A percentile compares a stretch with the other conserved stretches of the same genome.
These are phyloP conservation scores for Theristicus caerulescens DNA, from an alignment of 2,113 vertebrate genomes.

Conservation along the genomic window DNA sequence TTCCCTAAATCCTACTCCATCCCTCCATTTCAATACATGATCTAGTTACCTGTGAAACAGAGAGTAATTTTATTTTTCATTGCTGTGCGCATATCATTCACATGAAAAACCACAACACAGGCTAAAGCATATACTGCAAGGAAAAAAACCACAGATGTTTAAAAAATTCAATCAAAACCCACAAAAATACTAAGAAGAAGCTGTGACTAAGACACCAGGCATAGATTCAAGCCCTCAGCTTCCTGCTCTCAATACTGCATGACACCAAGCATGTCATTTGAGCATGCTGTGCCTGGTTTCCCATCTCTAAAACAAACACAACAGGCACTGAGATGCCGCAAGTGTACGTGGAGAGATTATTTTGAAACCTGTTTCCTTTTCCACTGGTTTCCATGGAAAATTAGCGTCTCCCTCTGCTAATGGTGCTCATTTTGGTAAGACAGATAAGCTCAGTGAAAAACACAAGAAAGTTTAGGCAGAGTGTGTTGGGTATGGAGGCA, in stretches of 20 bases:
- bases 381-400: conserved; percentile 34
- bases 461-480: neutral
- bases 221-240: neutral
- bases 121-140: neutral
- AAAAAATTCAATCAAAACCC: neutral
- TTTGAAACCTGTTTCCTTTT: neutral
- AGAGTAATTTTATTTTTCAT: neutral
- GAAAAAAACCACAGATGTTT: neutral
- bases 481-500: fast-evolving
- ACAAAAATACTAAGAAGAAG: neutral
- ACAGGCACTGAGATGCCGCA: neutral
- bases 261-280: neutral
- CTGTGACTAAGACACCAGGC: neutral
- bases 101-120: neutral
- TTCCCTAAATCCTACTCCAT: neutral
- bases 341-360: neutral
- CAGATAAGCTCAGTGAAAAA: neutral
- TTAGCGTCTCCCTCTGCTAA: neutral
- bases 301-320: neutral
- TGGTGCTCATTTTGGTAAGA: neutral
- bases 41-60: neutral
- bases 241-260: neutral
- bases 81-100: neutral
- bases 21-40: neutral
- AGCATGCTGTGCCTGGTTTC: neutral